A percentile compares a stretch with the other conserved stretches of the same genome.
Conservation (phyloP, 2,797 vertebrate genomes). For the Syndactyla subalaris region DNA sequence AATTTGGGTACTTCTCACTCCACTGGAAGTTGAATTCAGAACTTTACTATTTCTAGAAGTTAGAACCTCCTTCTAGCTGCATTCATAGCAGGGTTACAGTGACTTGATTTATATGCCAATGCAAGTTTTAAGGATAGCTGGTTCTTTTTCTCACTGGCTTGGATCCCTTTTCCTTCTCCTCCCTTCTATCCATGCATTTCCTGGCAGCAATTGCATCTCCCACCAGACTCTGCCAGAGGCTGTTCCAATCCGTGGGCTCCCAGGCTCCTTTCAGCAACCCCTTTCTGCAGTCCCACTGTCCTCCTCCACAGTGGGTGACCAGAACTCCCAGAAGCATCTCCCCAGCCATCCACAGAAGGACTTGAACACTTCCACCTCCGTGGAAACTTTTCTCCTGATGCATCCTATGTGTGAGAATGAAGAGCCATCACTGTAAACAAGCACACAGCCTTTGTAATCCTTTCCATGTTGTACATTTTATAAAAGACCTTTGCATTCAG, state of each 20-base stretch:
- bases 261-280: background rate
- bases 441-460: background rate
- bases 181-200: background rate
- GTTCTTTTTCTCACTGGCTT: background rate
- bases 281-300: background rate
- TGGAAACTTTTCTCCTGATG: background rate
- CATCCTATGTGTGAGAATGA: background rate
- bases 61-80: background rate
- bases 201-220: background rate
- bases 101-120: background rate
- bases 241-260: background rate
- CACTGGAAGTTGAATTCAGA: background rate
- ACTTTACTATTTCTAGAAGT: background rate
- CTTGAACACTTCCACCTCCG: background rate
- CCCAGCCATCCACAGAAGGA: background rate
- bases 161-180: background rate
- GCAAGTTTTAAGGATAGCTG: background rate
- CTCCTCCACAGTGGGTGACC: background rate
- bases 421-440: background rate
- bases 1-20: background rate
- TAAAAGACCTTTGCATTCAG: background rate
- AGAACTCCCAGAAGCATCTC: background rate
- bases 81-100: background rate
- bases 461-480: background rate
- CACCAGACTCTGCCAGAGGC: background rate